These are phyloP conservation scores for Octodonta nipae DNA, from an alignment of 2,888 invertebrate genomes.

Conservation along the genomic window DNA sequence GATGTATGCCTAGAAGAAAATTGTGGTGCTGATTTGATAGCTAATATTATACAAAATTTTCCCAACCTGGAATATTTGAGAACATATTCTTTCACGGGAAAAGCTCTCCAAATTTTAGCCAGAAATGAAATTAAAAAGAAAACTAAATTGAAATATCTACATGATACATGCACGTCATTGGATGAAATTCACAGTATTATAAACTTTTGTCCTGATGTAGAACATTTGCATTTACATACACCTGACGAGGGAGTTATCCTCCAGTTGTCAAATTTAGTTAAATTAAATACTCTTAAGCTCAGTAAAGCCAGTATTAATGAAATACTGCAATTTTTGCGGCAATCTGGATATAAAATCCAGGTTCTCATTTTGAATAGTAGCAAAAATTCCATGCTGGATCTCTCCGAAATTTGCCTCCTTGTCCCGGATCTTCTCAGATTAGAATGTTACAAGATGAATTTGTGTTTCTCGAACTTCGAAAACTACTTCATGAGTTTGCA, in stretches of 20 bases:
- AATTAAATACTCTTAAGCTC: conserved; percentile 39
- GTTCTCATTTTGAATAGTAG: conserved; percentile 26
- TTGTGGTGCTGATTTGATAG: conserved; percentile 40
- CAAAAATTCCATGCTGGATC: conserved; percentile 24
- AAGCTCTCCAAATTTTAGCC: conserved; percentile 43
- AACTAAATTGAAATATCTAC: conserved; percentile 53
- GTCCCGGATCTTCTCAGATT: conserved; percentile 44
- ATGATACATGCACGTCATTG: conserved; percentile 49
- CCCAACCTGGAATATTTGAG: conserved; percentile 51
- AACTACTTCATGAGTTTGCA: conserved; percentile 47
- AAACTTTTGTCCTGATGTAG: conserved; percentile 47
- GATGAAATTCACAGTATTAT: conserved; percentile 47
- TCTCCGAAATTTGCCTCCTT: conserved; percentile 24
- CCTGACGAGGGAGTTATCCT: conserved; percentile 37
- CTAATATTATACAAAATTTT: conserved; percentile 47
- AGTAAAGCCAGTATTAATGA: conserved; percentile 39
- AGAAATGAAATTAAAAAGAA: conserved; percentile 43
- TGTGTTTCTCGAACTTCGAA: conserved; percentile 42
- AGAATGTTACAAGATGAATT: conserved; percentile 54
- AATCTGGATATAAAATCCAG: conserved; percentile 27
- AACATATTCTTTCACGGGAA: conserved; percentile 56
- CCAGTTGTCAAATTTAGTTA: conserved; percentile 37
- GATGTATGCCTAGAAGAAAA: conserved; percentile 43
- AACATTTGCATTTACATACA: conserved; percentile 50
- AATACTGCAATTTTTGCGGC: conserved; percentile 42